These are phyloP conservation scores for Ptychochromis oligacanthus DNA, from an alignment of 2,113 vertebrate species.

Conservation along the genomic window DNA sequence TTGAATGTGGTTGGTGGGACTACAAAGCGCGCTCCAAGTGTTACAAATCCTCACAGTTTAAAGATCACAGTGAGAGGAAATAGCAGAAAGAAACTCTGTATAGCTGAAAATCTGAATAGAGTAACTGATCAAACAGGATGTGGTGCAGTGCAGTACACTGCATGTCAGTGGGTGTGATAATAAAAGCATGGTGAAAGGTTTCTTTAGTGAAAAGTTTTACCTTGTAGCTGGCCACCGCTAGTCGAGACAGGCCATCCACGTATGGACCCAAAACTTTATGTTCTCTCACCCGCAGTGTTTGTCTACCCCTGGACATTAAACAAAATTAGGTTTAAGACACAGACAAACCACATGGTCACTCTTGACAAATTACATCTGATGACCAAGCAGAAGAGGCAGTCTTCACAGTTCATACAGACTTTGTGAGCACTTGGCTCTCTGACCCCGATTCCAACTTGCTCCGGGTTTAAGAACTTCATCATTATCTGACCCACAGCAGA, in stretches of 20 bases:
- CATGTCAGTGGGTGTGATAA: neutral
- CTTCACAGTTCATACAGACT: neutral
- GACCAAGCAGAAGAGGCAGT: neutral
- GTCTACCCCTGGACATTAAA: slow-evolving; percentile 84
- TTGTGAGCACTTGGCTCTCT: slow-evolving; percentile 1
- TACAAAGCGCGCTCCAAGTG: neutral
- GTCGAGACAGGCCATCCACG: slow-evolving; percentile 94
- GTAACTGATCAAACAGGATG: neutral
- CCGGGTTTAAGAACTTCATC: slow-evolving; percentile 40
- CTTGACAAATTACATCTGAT: neutral
- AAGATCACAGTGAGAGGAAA: neutral
- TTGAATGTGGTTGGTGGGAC: fast-evolving
- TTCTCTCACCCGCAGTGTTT: slow-evolving; percentile 93
- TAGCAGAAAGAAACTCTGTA: neutral
- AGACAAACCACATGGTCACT: neutral
- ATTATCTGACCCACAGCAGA: slow-evolving; percentile 29
- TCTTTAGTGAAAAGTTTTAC: slow-evolving; percentile 71
- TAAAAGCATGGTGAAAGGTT: neutral
- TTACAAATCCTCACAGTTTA: neutral
- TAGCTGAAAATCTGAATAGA: neutral
- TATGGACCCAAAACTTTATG: slow-evolving; percentile 97
- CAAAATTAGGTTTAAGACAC: neutral
- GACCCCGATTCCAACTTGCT: slow-evolving; percentile 23
- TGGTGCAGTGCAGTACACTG: neutral
- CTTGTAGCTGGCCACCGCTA: slow-evolving; percentile 96